Evolutionary conservation across 2,888 invertebrate genomes (phyloP), one percentile per base, ranked within the genome.

Genomic region (Agonopterix alstromeriana): DNA sequence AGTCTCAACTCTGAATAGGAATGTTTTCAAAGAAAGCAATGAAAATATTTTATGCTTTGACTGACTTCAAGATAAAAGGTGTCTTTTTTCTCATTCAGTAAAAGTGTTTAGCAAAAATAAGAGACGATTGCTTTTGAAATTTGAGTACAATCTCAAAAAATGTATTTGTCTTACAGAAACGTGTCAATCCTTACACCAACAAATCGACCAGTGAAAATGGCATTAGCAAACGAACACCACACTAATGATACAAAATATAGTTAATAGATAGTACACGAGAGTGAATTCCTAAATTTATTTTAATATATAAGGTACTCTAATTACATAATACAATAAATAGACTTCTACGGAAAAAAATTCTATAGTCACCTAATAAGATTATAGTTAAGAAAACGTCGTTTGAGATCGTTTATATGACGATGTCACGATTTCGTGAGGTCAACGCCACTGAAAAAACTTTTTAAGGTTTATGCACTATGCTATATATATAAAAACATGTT

Each of bases 181-280:
- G 27, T 27, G 27, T 27, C 27, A 27, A 27, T 27, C 10, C 63
- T 68, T 62, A 70, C 60, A 64, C 51, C 59, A 56, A 60, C 53
- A 53, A 58, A 63, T 60, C 55, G 64, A 60, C 69, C 73, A 64
- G 74, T 78, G 83, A 88, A 89, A 87, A 78, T 79, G 88, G 60
- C 86, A 77, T 57, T 42, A 57, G 71, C 82, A 70, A 86, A 85
- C 72, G 89, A 89, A 89, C 89, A 89, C 89, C 89, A 89, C 73
- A 74, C 66, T 81, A 81, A 77, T 73, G 60, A 76, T 78, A 83
- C 73, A 79, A 81, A 78, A 71, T 73, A 73, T 82, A 79, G 73
- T 62, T 69, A 65, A 70, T 79, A 84, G 69, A 67, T 78, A 77
- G 70, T 63, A 73, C 65, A 66, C 68, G 68, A 68, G 65, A 72